Conservation (phyloP, 2,888 invertebrate species). For the Drosophila formosana region DNA sequence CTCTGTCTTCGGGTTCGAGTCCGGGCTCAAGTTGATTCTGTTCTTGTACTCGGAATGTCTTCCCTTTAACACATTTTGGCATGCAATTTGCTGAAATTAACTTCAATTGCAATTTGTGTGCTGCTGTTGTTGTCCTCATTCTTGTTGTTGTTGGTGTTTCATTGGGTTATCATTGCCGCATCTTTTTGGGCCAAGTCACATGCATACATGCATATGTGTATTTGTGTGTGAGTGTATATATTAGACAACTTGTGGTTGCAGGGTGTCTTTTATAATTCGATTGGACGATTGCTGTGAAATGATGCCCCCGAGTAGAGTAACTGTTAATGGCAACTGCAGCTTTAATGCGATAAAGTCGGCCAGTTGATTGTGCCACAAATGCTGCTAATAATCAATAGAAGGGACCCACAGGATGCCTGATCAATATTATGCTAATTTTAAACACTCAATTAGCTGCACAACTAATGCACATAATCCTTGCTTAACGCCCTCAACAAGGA, state of each 20-base stretch:
- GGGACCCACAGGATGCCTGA: not conserved
- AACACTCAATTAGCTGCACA: not conserved
- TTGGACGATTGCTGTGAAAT: constrained; percentile 38
- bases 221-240: constrained; percentile 33
- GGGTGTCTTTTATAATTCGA: constrained; percentile 51
- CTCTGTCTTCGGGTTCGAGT: not conserved
- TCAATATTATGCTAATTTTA: not conserved
- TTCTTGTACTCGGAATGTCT: constrained; percentile 58
- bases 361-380: constrained; percentile 12
- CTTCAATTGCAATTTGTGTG: constrained; percentile 83
- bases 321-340: constrained; percentile 71
- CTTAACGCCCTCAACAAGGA: not conserved
- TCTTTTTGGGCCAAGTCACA: constrained; percentile 64
- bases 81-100: constrained; percentile 85
- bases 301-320: constrained; percentile 50
- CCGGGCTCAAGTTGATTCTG: not conserved
- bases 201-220: constrained; percentile 29
- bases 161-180: constrained; percentile 62
- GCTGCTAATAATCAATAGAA: constrained; percentile 7
- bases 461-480: too few relatives aligned
- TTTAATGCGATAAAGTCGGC: constrained; percentile 16
- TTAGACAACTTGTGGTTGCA: constrained; percentile 60
- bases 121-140: constrained; percentile 40
- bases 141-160: constrained; percentile 45
- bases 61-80: constrained; percentile 85